Evolutionary conservation across 1,140 invertebrate genomes (phyloP), one percentile per base, ranked within the genome.

Genomic region (Saccostrea cuccullata): DNA sequence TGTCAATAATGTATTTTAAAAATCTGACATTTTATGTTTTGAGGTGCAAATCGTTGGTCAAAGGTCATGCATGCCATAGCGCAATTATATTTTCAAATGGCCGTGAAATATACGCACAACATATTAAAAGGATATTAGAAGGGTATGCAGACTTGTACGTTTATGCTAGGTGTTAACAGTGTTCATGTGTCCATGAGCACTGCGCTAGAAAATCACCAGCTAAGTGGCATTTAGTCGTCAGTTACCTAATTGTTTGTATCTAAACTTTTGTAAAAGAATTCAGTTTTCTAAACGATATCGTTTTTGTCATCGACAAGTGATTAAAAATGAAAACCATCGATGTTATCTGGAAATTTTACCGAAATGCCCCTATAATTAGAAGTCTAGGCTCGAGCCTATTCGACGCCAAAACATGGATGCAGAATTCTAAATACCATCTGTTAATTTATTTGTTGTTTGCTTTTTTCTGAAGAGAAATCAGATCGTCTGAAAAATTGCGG

Each of bases 241-340:
- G 70, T 77, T 77, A 77, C 70, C 70, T 36, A 77, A 77, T 77
- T 77, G 70, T 77, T 77, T 77, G 70, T 77, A 77, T 77, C 70
- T 77, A 15, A 77, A 77, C 23, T 77, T 77, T 77, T 77, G 70
- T 77, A 77, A 77, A 77, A 30, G 70, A 77, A 26, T 77, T 77
- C 13, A 77, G 26, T 77, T 64, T 77, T 77, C 70, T 77, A 77
- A 77, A 77, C 23, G 23, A 30, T 77, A 77, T 77, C 70, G 70
- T 36, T 77, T 77, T 77, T 77, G 70, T 77, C 70, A 77, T 77
- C 70, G 30, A 77, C 70, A 77, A 77, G 23, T 26, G 70, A 77
- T 77, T 77, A 77, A 77, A 73, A 77, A 77, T 36, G 70, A 77
- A 26, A 30, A 26, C 23, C 70, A 77, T 77, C 26, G 70, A 77